Conservation (phyloP, 2,888 invertebrate genomes). For the Eristalis tenax region DNA sequence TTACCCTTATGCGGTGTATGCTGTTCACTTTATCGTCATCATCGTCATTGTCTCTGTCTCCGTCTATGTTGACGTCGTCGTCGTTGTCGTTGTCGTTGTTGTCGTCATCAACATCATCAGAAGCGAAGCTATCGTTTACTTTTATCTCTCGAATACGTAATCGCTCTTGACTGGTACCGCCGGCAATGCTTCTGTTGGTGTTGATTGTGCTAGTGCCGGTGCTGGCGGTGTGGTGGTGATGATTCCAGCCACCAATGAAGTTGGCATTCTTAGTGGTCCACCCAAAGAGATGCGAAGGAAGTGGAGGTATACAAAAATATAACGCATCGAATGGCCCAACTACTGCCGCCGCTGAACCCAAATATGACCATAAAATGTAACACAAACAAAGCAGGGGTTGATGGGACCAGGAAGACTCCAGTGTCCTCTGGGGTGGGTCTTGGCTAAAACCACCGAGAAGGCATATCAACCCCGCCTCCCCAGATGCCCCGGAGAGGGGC, state of each 20-base stretch:
- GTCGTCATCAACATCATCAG: slow-evolving; percentile 45
- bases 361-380: slow-evolving; percentile 45
- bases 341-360: neutral
- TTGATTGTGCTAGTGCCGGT: neutral
- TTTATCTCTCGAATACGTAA: slow-evolving; percentile 58
- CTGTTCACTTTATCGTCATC: slow-evolving; percentile 47
- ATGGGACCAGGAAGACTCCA: slow-evolving; percentile 3
- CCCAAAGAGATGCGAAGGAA: slow-evolving; percentile 10
- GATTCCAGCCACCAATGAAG: slow-evolving; percentile 7
- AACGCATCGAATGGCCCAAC: slow-evolving; percentile 14
- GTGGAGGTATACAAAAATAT: slow-evolving; percentile 16
- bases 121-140: slow-evolving; percentile 52
- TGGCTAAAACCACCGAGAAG: slow-evolving; percentile 8
- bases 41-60: slow-evolving; percentile 12
- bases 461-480: slow-evolving; percentile 17
- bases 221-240: neutral
- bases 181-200: slow-evolving; percentile 11
- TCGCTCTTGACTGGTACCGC: slow-evolving; percentile 37
- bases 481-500: neutral
- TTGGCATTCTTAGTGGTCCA: slow-evolving; percentile 2
- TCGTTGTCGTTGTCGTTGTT: slow-evolving; percentile 8
- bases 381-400: neutral
- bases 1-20: slow-evolving; percentile 35
- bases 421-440: neutral
- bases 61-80: slow-evolving; percentile 5